Conservation (phyloP, 1,140 invertebrate species). For the Leptonema lineaticorne region DNA sequence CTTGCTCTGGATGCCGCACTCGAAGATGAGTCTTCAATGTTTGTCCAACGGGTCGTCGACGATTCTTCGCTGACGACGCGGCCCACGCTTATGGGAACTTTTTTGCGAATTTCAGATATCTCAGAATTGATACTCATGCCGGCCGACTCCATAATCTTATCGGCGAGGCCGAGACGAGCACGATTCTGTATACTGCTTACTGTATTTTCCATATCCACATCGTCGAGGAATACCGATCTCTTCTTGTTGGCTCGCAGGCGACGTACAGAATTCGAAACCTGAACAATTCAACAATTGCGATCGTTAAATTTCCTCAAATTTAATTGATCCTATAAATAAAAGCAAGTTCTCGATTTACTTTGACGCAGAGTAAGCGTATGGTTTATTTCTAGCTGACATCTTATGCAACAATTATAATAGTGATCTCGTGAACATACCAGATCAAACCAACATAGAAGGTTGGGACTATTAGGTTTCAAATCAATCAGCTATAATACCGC, state of each 20-base stretch:
- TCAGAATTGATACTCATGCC: slow-evolving; percentile 56
- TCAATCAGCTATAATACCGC: too few relatives aligned
- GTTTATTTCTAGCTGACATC: too few relatives aligned
- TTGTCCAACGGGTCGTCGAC: slow-evolving; percentile 55
- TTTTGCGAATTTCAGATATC: slow-evolving; percentile 41
- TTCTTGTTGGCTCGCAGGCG: slow-evolving; percentile 59
- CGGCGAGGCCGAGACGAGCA: slow-evolving; percentile 55
- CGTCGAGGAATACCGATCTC: slow-evolving; percentile 55
- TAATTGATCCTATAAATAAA: too few relatives aligned
- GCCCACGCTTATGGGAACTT: slow-evolving; percentile 45
- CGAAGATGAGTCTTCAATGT: slow-evolving; percentile 50
- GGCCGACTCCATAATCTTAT: slow-evolving; percentile 61
- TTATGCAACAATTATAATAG: too few relatives aligned
- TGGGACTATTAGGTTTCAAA: too few relatives aligned
- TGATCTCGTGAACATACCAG: too few relatives aligned
- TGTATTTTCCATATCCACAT: slow-evolving; percentile 59
- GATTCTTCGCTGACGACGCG: slow-evolving; percentile 8
- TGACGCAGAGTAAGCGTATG: too few relatives aligned
- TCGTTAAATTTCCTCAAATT: too few relatives aligned
- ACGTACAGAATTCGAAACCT: slow-evolving; percentile 54
- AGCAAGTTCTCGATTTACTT: too few relatives aligned
- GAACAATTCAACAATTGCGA: too few relatives aligned
- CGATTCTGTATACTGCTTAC: slow-evolving; percentile 57
- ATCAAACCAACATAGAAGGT: too few relatives aligned
- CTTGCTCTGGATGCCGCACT: slow-evolving; percentile 48